Evolutionary conservation across 2,113 vertebrate genomes (phyloP).

Genomic region (Heterochromis multidens): DNA sequence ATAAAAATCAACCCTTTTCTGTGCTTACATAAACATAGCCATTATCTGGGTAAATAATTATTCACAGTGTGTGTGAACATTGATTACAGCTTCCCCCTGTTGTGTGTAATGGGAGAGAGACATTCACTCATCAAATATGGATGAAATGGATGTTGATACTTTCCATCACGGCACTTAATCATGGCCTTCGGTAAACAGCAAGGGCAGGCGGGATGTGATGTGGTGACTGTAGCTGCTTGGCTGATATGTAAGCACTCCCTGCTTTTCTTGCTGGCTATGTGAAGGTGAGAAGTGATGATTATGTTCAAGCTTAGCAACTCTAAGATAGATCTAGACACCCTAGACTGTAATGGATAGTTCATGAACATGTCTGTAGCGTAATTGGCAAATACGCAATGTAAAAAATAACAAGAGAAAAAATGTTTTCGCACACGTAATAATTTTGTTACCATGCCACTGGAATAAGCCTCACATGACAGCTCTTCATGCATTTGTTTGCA

Average conservation of each 20-base stretch:
- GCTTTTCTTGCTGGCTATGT: not conserved
- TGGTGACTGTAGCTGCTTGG: constrained; percentile 11
- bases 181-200: constrained; percentile 44
- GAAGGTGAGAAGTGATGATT: not conserved
- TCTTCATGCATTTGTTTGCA: not conserved
- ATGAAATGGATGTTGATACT: constrained; percentile 65
- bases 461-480: constrained; percentile 5
- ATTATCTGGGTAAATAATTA: constrained; percentile 67
- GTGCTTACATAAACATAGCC: constrained; percentile 54
- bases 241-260: not conserved
- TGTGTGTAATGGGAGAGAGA: constrained; percentile 55
- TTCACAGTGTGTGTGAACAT: constrained; percentile 62
- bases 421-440: not conserved
- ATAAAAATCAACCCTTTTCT: constrained; percentile 13
- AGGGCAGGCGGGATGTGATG: constrained; percentile 16
- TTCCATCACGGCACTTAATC: constrained; percentile 62
- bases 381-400: not conserved
- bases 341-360: not conserved
- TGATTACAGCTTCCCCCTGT: constrained; percentile 69
- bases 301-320: not conserved
- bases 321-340: not conserved
- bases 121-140: constrained; percentile 70
- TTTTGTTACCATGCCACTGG: not conserved
- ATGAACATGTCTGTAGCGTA: not conserved
- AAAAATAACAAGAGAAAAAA: not conserved